Evolutionary conservation across 1,140 invertebrate genomes (phyloP), one percentile per base, ranked within the genome.

Genomic region (Pectinophora gossypiella): DNA sequence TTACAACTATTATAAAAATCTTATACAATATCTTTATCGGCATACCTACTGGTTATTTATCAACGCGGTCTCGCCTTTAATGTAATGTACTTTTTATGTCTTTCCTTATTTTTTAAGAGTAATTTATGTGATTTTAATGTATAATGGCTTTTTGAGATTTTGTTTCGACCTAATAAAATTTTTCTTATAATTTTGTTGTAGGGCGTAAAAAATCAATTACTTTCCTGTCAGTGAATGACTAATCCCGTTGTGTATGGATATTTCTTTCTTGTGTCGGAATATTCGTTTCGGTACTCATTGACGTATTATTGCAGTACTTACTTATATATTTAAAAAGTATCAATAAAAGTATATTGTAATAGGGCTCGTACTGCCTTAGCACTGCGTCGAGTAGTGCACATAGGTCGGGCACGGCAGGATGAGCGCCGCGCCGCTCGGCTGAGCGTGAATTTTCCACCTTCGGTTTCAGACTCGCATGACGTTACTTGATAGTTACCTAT

Each of bases 391-490:
- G 6, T n/a, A 1, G n/a, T 2, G 9, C 9, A 9, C 9, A 9
- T 23, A 4, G 40, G 32, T 51, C 21, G 21, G 51, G 19, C 16
- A 51, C 57, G 64, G 48, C 51, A 23, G 42, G 48, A 19, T 61
- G 56, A 43, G 68, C 55, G 63, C 6, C 62, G 76, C 69, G 68
- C 68, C 79, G 80, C 77, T 85, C 59, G 58, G 59, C 79, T 56
- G 69, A 78, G 84, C 84, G 72, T 85, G 74, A 87, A 77, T 81
- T 77, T 83, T 84, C 79, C 78, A 83, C 80, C 70, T 84, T 85
- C 74, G 76, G 75, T 80, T 85, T 85, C 82, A 85, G 80, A 65
- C 69, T 76, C 71, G 60, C 78, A 64, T 85, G 83, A 87, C 67
- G 59, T 59, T 51, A 69, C 73, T 72, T 68, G 71, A 80, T 84